Evolutionary conservation across 2,113 vertebrate genomes (phyloP).

Genomic region (Abramis brama): DNA sequence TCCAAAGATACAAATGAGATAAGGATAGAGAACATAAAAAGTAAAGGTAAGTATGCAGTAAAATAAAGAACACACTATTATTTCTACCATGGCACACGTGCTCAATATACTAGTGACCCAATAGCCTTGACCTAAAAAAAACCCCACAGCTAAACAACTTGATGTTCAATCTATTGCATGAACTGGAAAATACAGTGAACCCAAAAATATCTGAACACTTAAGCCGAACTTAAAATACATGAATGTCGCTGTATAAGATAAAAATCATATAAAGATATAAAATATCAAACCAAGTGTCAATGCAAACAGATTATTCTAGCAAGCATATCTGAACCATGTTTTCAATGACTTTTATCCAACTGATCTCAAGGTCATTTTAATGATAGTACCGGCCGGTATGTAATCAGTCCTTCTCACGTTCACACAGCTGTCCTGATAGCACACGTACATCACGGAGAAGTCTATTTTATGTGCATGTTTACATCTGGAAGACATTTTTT

Average conservation of each 20-base stretch:
- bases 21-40: background rate
- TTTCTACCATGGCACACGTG: background rate
- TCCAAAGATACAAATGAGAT: background rate
- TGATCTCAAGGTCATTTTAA: slow-evolving; percentile 7
- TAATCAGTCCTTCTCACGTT: background rate
- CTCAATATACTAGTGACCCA: background rate
- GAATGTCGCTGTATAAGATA: background rate
- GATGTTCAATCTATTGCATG: background rate
- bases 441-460: no score
- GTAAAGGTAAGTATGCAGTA: background rate
- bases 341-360: background rate
- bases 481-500: no score
- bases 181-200: background rate
- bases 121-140: background rate
- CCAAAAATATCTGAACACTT: background rate
- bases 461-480: no score
- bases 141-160: no score
- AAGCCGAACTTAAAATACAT: background rate
- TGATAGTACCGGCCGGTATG: background rate
- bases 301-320: background rate
- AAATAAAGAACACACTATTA: background rate
- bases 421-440: background rate
- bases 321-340: background rate
- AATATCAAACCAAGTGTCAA: background rate
- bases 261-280: background rate